Evolutionary conservation across 1,140 invertebrate genomes (phyloP).

Genomic region (Leptopilina boulardi): DNA sequence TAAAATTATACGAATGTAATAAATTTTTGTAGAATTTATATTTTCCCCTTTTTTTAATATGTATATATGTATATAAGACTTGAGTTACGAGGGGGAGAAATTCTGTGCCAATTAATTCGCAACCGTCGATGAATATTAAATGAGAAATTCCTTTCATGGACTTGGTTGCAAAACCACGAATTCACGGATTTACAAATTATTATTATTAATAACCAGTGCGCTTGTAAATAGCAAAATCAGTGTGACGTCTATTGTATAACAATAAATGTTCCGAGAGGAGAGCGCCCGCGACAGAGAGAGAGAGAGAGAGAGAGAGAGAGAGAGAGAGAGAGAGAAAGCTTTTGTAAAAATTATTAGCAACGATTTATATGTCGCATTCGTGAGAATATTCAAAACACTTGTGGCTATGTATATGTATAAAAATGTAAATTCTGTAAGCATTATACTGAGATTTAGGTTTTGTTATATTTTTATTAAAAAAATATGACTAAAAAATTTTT

Average conservation of each 20-base stretch:
- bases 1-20: too few species aligned
- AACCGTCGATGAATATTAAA: constrained; percentile 1
- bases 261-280: constrained; percentile 4
- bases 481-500: too few species aligned
- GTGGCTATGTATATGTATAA: neutral
- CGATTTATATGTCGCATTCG: constrained; percentile 4
- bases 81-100: neutral
- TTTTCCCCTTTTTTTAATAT: too few species aligned
- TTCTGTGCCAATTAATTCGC: neutral
- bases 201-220: constrained; percentile 7
- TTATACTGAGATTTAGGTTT: neutral
- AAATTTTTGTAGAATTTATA: too few species aligned
- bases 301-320: too few species aligned
- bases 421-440: constrained; percentile 2
- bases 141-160: neutral
- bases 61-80: too few species aligned
- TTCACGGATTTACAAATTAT: constrained; percentile 13
- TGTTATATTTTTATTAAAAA: neutral
- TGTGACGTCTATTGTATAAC: neutral
- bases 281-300: too few species aligned
- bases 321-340: too few species aligned
- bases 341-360: neutral
- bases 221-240: neutral
- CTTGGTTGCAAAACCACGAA: neutral
- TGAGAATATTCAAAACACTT: neutral